phyloP scores from a whole-genome alignment of 2,888 invertebrate genomes.

The Dicycla oo region DNA sequence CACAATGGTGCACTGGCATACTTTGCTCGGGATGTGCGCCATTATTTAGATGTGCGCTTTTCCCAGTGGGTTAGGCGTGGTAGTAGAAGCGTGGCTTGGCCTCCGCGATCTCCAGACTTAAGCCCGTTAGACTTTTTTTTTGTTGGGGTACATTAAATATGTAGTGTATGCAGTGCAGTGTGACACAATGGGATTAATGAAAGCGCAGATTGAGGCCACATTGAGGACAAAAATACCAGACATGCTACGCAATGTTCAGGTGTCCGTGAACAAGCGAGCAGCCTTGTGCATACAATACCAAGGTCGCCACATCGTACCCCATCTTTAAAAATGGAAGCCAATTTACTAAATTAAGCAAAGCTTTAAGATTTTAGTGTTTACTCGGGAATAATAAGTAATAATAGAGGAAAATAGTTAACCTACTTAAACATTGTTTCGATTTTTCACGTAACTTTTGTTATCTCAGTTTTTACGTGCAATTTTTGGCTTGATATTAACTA shows the following conservation, averaged over 20 bases:
- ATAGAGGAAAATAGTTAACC: too few relatives aligned
- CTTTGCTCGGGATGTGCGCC: too few relatives aligned
- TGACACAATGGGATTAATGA: neutral
- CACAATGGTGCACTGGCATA: too few relatives aligned
- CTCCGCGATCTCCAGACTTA: neutral
- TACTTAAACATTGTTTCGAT: too few relatives aligned
- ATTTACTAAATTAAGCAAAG: too few relatives aligned
- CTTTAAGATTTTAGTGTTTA: too few relatives aligned
- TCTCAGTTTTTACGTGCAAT: too few relatives aligned
- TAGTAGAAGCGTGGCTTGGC: neutral
- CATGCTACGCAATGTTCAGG: constrained; percentile 1
- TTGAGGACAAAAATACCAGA: neutral
- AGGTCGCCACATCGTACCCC: neutral
- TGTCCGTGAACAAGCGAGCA: neutral
- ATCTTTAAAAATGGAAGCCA: neutral
- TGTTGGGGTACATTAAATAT: neutral
- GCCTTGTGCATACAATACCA: neutral
- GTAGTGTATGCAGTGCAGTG: neutral
- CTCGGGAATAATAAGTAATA: too few relatives aligned
- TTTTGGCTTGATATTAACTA: too few relatives aligned
- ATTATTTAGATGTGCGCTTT: neutral
- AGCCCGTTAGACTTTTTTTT: neutral
- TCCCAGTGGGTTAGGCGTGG: neutral
- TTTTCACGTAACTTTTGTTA: too few relatives aligned
- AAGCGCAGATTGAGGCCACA: too few relatives aligned